phyloP scores from a whole-genome alignment of 2,797 vertebrate genomes.

The Hipposideros larvatus region DNA sequence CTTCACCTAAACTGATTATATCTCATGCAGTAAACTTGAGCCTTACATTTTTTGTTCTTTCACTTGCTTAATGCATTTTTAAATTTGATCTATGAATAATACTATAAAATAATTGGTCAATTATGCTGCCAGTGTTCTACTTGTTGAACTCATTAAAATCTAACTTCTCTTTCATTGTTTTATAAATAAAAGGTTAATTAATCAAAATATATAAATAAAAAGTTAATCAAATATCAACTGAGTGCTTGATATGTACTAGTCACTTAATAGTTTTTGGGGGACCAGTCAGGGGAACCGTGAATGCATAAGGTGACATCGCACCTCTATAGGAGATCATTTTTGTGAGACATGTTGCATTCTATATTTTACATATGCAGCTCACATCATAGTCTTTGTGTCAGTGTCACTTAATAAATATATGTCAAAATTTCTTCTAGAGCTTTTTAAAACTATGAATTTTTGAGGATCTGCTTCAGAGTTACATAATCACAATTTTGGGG shows the following conservation, averaged over 20 bases:
- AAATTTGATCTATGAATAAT: not conserved
- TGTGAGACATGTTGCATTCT: not conserved
- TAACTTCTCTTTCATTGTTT: not conserved
- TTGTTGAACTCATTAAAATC: not conserved
- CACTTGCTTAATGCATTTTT: not conserved
- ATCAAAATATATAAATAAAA: not conserved
- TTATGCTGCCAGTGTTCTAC: not conserved
- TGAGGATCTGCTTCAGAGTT: not conserved
- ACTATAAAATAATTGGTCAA: not conserved
- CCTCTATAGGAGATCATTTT: not conserved
- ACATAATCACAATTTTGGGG: not conserved
- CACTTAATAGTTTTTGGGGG: not conserved
- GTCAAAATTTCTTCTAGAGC: too few relatives aligned
- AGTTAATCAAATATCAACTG: not conserved
- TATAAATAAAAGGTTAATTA: not conserved
- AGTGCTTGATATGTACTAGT: not conserved
- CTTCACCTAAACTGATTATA: not conserved
- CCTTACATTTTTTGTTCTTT: not conserved
- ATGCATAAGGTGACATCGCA: not conserved
- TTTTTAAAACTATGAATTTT: not conserved
- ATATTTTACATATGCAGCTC: too few relatives aligned
- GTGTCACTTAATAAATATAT: too few relatives aligned
- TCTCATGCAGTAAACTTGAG: not conserved
- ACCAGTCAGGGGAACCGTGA: not conserved
- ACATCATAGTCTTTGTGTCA: not conserved